Percentiles rank a stretch among this genome's conserved stretches.
phyloP scores from a whole-genome alignment of 2,797 vertebrate species.

The Etheostoma perlongum region DNA sequence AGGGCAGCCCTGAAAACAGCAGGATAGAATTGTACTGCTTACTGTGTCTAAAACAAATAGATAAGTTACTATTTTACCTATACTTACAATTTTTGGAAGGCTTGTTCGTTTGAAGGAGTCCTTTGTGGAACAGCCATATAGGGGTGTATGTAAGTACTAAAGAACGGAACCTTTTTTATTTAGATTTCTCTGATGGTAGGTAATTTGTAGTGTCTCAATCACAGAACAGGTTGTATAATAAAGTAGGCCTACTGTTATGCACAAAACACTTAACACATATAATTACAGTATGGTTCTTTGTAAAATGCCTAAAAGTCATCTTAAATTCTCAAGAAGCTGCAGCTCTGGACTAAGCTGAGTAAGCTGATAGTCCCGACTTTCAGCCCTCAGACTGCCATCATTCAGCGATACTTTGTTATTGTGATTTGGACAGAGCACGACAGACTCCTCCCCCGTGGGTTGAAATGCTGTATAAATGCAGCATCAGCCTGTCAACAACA shows the following conservation, averaged over 20 bases:
- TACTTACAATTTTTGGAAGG: conserved; percentile 24
- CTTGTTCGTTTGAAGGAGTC: conserved; percentile 40
- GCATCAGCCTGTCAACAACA: conserved; percentile 69
- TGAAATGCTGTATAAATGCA: conserved; percentile 83
- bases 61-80: conserved; percentile 18
- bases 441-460: conserved; percentile 78
- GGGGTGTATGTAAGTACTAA: conserved; percentile 52
- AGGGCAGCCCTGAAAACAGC: conserved; percentile 55
- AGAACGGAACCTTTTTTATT: conserved; percentile 14
- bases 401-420: conserved; percentile 72
- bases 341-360: conserved; percentile 42
- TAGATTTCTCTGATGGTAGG: conserved; percentile 11
- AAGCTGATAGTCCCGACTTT: conserved; percentile 51
- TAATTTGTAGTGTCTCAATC: conserved; percentile 3
- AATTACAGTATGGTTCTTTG: not conserved
- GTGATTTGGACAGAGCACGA: conserved; percentile 69
- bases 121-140: conserved; percentile 34
- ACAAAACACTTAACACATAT: not conserved
- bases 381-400: conserved; percentile 65
- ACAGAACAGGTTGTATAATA: conserved; percentile 12
- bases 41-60: conserved; percentile 54
- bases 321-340: conserved; percentile 32
- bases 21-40: conserved; percentile 28
- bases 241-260: conserved; percentile 27
- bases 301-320: conserved; percentile 17